Evolutionary conservation across 2,113 vertebrate genomes (phyloP), one percentile per base, ranked within the genome.

Genomic region (Neogale vison): DNA sequence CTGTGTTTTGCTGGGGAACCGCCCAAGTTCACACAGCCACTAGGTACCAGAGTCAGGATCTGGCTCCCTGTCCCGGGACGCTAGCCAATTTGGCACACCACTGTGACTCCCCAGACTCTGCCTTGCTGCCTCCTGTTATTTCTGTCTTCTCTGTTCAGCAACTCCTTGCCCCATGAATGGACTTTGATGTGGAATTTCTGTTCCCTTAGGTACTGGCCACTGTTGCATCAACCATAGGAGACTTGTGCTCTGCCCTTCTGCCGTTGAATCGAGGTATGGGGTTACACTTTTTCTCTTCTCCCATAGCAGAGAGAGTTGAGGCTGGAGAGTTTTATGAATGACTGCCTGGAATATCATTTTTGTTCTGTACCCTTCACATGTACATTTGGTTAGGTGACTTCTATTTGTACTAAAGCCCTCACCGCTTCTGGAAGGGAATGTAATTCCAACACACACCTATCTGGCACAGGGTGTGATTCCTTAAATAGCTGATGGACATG

Each of bases 201-300:
- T 18, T 69, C 61, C 31, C 34, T 77, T 18, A 13, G 18, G 21
- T 77, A 2, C 13, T 29, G 65, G n/a, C 18, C 18, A 26, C 31
- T 6, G 45, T 10, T 17, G 9, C 1, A 15, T 65, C 26, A 59
- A 45, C 47, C 67, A 36, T 17, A 21, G 31, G 3, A 72, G 45
- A 3, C 47, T 72, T 1, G 13, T 29, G 47, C 11, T 4, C 47
- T 24, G 1, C 0, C 2, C 21, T 45, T 20, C 47, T 24, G 18
- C 3, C 7, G 4, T 26, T 79, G 42, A 82, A 11, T 23, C 1
- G 0, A 93, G 1, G 57, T 31, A 50, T 6, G 7, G 20, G 5
- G 1, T 24, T 61, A 24, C 4, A 20, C 15, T 2, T 80, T 90
- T 71, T 63, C 61, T 47, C 8, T 77, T 84, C 4, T 36, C 18